Base-by-base conservation (phyloP, 2,113 vertebrate species). In the Anolis sagrei region DNA sequence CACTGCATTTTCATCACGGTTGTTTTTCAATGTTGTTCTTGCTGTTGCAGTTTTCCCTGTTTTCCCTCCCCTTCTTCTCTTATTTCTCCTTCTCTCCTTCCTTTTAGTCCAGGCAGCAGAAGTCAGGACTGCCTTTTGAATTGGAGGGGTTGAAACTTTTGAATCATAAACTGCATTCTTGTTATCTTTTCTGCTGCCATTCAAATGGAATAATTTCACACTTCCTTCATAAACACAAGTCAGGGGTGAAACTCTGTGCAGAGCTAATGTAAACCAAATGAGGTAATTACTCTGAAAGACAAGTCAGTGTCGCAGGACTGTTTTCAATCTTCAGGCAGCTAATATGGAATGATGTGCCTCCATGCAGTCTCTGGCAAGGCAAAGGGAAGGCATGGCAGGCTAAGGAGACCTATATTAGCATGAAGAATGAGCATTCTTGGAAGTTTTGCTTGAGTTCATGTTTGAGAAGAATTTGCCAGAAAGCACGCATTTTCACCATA, bases 1-100 rank as follows among this genome's bases (percentile, higher is more conserved):
- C 21, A 77, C 75, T 77, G 91, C 87, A 93, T 93, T 81, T 91
- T 83, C 93, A 19, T 48, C 66, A 68, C 82, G 89, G 13, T 58
- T 10, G 3, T 58, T 58, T 58, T 58, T 18, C 18, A 16, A 82
- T 89, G 36, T 87, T 92, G 82, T 80, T 90, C 11, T 18, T 58
- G 54, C 54, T 58, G 13, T 4, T 39, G 54, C 54, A 16, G 23
- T 5, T 62, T 21, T 62, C 19, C 19, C 11, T 25, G 2, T 25
- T 25, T 18, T 25, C 16, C 62, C 25, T 25, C 62, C 25, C 7
- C 25, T 27, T 64, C 23, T 64, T 8, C 21, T 25, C 19, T 19
- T 19, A 11, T 7, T 61, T 16, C 58, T 61, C 58, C 58, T 61
- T 61, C 58, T 61, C 58, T 16, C 58, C 58, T 19, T 61, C 58